Base-by-base conservation (phyloP, 2,797 vertebrate genomes). In the Eleutherodactylus coqui region DNA sequence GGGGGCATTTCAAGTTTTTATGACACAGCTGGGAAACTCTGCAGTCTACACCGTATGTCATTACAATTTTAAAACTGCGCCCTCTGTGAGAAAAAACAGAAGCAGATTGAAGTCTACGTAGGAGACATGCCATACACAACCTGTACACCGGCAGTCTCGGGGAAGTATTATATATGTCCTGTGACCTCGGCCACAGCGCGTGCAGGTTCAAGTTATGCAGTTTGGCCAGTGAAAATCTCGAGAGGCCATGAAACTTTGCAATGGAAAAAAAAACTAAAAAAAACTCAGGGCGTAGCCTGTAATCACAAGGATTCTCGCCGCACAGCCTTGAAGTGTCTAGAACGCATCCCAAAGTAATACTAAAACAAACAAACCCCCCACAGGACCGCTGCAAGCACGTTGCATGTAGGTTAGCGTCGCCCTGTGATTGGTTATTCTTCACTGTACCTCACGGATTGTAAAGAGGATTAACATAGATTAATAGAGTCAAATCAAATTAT, bases 1-100 rank as follows among this genome's bases (percentile, higher is more conserved):
- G 94, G 95, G 95, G 96, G 95, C 95, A 95, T 92, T 94, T 93
- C 90, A 93, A 93, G 93, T 94, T 94, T n/a, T 95, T 94, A 94
- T 92, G 95, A 93, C 94, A 94, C 93, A 95, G 93, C 24, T 55
- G 34, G 75, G 43, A 83, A 45, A 79, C 93, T 93, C 92, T 94
- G 93, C 93, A 93, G 93, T 94, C 92, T 93, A 95, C 94, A 95
- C 93, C 93, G 94, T 93, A 93, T 92, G 93, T 94, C 95, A 95
- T 94, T 95, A 95, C 41, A 92, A 91, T 94, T 92, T 91, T n/a
- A n/a, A n/a, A 90, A 92, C 92, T 92, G 92, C 93, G 94, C 92
- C 90, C 91, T 94, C 94, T 93, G 92, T 90, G 94, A 93, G 49
- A 55, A 16, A 19, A 43, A 82, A 67, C 92, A 55, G 72, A 93